A percentile compares a stretch with the other conserved stretches of the same genome.
Conservation (phyloP, 2,797 vertebrate species). For the Propithecus perrieri region DNA sequence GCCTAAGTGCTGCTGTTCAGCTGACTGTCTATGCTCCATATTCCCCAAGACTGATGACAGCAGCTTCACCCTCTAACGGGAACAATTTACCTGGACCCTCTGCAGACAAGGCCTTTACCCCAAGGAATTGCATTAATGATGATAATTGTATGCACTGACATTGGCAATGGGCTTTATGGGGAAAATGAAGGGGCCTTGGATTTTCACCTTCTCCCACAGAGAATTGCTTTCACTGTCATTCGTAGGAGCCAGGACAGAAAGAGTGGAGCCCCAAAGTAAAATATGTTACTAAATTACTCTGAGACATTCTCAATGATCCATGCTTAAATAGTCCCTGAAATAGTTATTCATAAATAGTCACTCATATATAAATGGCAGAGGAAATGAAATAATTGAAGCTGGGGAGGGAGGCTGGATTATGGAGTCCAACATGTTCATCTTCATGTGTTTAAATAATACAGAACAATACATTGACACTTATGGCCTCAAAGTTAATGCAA, state of each 20-base stretch:
- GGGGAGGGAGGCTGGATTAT: background rate
- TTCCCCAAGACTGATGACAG: background rate
- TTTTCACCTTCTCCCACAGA: background rate
- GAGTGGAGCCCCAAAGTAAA: background rate
- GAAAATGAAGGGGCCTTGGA: background rate
- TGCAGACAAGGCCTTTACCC: slow-evolving; percentile 20
- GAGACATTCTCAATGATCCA: slow-evolving; percentile 7
- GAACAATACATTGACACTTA: background rate
- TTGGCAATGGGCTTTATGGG: background rate
- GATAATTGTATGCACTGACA: background rate
- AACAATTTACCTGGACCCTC: slow-evolving; percentile 3
- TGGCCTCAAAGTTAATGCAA: background rate
- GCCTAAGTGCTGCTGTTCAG: background rate
- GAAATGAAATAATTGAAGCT: slow-evolving; percentile 1
- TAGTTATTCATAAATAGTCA: background rate
- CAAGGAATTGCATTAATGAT: background rate
- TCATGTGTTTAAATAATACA: background rate
- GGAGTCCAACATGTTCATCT: background rate
- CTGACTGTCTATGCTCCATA: background rate
- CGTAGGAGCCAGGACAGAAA: background rate
- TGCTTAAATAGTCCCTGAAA: slow-evolving; percentile 18
- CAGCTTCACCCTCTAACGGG: background rate
- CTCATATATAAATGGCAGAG: slow-evolving; percentile 26
- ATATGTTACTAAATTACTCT: slow-evolving; percentile 43
- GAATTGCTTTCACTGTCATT: slow-evolving; percentile 16